Evolutionary conservation across 1,140 invertebrate species (phyloP), one percentile per base, ranked within the genome.

Genomic region (Drosophila athabasca): DNA sequence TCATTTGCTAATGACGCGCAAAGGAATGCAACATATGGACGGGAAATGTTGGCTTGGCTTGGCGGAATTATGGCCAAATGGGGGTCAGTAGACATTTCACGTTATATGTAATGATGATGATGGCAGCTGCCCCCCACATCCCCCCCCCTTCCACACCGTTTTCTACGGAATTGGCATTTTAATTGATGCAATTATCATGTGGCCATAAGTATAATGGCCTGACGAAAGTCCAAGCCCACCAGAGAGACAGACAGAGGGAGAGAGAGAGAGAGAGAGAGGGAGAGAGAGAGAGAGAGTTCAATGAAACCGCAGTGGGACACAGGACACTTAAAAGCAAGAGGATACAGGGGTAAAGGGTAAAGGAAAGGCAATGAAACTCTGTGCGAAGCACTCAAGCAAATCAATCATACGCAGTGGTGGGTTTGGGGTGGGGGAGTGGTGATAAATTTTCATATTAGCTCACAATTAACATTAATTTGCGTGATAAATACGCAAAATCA

Each of bases 401-500:
- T 81, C 44, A 76, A 59, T 72, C 66, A 82, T 73, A 52, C 61
- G 64, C 26, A 46, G 41, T 52, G 55, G 29, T 19, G 17, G n/a
- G 46, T 17, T 2, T 31, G 29, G 29, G 0, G 7, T 31, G 29
- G 6, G 29, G 3, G n/a, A 9, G 9, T 17, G 31, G 46, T 66
- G 55, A 60, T 71, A 65, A 59, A 70, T 81, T 68, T 75, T 29
- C 46, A 67, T 85, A 87, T 87, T 78, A 87, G 82, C 71, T 72
- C 58, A 78, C 78, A 85, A 85, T 85, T 87, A 87, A 65, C 74
- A 71, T 70, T 78, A 75, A 87, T 87, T 85, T 85, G 70, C 57
- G 83, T 85, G 82, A 85, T 85, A 85, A 85, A 85, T 85, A 60
- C 69, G 49, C 45, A 82, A 85, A 87, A 87, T 85, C 83, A 85